phyloP scores from a whole-genome alignment of 2,113 vertebrate species.

The Crotalus tigris region DNA sequence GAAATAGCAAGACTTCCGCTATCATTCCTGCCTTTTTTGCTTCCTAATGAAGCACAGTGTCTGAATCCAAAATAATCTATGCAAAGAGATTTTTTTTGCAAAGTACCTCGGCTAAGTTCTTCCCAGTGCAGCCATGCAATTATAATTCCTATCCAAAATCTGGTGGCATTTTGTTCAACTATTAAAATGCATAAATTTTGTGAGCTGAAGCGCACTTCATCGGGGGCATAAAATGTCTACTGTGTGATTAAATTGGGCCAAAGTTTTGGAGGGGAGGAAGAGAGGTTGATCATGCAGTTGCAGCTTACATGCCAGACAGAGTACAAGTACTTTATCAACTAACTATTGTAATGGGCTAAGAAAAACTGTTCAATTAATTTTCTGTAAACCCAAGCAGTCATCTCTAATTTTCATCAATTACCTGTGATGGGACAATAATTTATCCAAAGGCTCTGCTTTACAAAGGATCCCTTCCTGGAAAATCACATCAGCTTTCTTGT shows the following conservation, averaged over 20 bases:
- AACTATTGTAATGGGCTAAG: neutral
- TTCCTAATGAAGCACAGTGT: neutral
- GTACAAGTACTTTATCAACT: neutral
- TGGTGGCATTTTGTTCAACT: neutral
- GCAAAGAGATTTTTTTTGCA: no score
- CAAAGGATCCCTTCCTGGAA: constrained; percentile 86
- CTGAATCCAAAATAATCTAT: neutral
- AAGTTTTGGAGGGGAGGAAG: neutral
- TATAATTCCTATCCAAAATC: neutral
- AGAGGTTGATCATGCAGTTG: neutral
- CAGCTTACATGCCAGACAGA: neutral
- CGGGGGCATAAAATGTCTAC: neutral
- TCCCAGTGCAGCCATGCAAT: neutral
- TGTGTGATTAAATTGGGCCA: neutral
- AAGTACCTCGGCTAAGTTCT: neutral
- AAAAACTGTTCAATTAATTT: neutral
- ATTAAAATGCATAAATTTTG: neutral
- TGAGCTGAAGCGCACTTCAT: neutral
- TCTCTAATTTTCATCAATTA: constrained; percentile 50
- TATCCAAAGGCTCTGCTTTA: constrained; percentile 84
- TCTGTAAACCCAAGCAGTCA: neutral
- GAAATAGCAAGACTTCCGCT: neutral
- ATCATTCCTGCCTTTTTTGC: neutral
- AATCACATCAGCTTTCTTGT: constrained; percentile 83
- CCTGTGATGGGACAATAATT: constrained; percentile 86